Conservation (phyloP, 2,113 vertebrate genomes). For the Hystrix brachyura region DNA sequence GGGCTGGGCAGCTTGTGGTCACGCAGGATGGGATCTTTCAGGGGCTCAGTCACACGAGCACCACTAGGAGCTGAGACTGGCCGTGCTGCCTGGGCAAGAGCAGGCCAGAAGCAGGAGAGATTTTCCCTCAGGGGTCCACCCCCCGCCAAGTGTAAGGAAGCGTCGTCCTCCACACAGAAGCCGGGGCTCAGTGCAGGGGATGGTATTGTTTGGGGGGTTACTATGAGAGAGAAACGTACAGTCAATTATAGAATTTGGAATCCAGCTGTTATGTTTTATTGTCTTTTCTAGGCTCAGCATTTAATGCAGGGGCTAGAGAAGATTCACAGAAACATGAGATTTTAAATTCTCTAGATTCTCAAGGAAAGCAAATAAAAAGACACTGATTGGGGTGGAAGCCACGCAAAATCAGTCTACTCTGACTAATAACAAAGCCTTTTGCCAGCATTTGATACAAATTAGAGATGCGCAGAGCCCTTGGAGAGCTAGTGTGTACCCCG, state of each 20-base stretch:
- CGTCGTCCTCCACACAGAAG: neutral
- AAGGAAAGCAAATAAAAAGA: neutral
- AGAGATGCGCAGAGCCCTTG: neutral
- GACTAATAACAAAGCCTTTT: neutral
- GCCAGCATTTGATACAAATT: neutral
- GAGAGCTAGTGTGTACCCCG: neutral
- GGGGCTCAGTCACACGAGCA: neutral
- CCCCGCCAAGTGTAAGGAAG: neutral
- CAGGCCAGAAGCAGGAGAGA: neutral
- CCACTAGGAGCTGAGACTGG: neutral
- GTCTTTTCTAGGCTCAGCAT: neutral
- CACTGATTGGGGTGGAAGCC: too few relatives aligned
- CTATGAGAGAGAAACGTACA: neutral
- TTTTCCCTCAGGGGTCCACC: neutral
- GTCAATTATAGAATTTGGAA: neutral
- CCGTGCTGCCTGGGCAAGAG: rapidly evolving
- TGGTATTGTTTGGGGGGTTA: neutral
- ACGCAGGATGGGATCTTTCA: neutral
- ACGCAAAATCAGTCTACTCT: neutral
- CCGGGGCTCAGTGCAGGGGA: neutral
- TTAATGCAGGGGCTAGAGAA: neutral
- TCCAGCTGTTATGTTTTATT: neutral
- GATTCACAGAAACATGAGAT: neutral
- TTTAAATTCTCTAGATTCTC: neutral
- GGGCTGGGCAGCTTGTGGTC: neutral